Evolutionary conservation across 1,140 invertebrate species (phyloP).

Genomic region (Heliothis subflexa): DNA sequence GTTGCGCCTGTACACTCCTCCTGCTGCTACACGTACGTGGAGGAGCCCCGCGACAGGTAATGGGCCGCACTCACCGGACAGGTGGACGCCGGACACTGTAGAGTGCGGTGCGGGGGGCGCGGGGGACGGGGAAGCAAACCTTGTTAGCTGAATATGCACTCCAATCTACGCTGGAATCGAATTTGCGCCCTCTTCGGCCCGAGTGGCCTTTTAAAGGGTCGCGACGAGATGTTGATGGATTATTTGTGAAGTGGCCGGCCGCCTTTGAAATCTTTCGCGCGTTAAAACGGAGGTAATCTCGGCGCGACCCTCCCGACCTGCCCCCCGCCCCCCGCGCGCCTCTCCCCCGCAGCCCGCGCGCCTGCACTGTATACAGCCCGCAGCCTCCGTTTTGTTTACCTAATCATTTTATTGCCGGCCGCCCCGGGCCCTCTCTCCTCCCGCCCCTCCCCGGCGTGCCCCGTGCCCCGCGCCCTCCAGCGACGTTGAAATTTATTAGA

Average conservation of each 20-base stretch:
- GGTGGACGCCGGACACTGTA: constrained; percentile 9
- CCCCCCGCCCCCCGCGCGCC: constrained; percentile 44
- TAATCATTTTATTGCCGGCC: constrained; percentile 78
- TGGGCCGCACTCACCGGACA: neutral
- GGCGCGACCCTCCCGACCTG: constrained; percentile 57
- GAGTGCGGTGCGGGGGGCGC: constrained; percentile 20
- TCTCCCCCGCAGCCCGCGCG: constrained; percentile 49
- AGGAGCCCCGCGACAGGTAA: neutral
- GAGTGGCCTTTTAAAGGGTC: constrained; percentile 60
- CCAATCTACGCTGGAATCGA: constrained; percentile 80
- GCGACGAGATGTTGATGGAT: constrained; percentile 81
- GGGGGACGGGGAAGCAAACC: constrained; percentile 57
- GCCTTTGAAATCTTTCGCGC: constrained; percentile 84
- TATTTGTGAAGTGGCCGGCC: constrained; percentile 82
- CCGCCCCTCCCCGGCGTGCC: constrained; percentile 26
- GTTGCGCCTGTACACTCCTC: too few relatives aligned
- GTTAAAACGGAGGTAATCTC: constrained; percentile 85
- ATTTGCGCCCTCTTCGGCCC: constrained; percentile 73
- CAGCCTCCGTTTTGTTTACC: constrained; percentile 77
- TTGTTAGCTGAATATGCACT: constrained; percentile 81
- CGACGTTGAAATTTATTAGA: constrained; percentile 61
- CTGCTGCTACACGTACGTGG: too few relatives aligned
- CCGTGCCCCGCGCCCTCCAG: constrained; percentile 30
- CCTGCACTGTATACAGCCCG: constrained; percentile 58
- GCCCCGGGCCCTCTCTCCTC: constrained; percentile 33